Evolutionary conservation across 1,140 invertebrate genomes (phyloP), one percentile per base, ranked within the genome.

Genomic region (Trichonephila clavipes): DNA sequence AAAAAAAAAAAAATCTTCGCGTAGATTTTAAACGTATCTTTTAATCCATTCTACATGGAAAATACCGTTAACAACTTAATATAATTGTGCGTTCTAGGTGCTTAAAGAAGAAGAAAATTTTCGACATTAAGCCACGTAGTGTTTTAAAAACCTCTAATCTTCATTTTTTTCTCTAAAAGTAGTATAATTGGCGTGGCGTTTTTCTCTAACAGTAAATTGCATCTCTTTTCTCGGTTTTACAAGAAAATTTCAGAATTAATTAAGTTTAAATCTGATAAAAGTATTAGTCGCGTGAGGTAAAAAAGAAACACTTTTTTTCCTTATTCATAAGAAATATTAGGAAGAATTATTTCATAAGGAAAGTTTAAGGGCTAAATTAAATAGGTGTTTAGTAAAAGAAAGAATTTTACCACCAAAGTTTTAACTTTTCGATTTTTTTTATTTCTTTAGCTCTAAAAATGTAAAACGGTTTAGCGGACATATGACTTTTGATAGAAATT

Each of bases 51-150:
- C 28, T 19, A 24, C 14, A 14, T 3, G 24, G 3, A 28, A 77
- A 77, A 28, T 28, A 34, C 69, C 69, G 28, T 77, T 77, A 77
- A 34, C 69, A 77, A 16, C 28, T 77, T 34, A 77, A 77, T 77
- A 28, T 77, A 77, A 77, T 77, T 77, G 28, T 34, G 16, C 69
- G 14, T 10, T 19, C 1, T 77, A 16, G 28, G 18, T 34, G 28
- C 28, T 77, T 77, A 77, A 77, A 77, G 69, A 77, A 77, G 34
- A 77, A 77, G 69, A 77, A 77, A 77, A 77, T 14, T 77, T 77
- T 77, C 69, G 28, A 40, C 69, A 28, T 77, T 77, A 77, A 77
- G 69, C 34, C 24, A 28, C 28, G 69, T 28, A 77, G 28, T 28
- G 18, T 77, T 77, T 77, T 40, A 28, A 40, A 77, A 77, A 40